A percentile compares a stretch with the other conserved stretches of the same genome.
These are phyloP conservation scores for Nephotettix cincticeps DNA, from an alignment of 1,140 invertebrate genomes.

Conservation along the genomic window DNA sequence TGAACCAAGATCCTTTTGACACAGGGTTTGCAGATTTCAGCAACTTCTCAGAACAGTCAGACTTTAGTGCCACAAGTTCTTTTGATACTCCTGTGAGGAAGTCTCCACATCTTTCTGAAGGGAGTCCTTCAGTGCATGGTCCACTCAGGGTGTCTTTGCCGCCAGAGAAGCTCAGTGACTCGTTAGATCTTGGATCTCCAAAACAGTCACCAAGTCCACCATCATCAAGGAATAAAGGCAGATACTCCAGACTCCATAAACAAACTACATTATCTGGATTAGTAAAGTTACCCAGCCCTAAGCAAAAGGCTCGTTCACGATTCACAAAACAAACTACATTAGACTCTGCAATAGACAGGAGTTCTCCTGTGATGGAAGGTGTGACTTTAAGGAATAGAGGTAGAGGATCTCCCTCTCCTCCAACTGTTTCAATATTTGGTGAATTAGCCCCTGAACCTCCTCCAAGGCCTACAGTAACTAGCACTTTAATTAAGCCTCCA, in stretches of 20 bases:
- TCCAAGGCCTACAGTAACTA: slow-evolving; percentile 58
- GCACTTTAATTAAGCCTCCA: slow-evolving; percentile 65
- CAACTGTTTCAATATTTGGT: slow-evolving; percentile 36
- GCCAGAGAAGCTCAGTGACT: slow-evolving; percentile 54
- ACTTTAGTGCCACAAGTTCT: neutral
- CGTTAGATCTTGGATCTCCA: slow-evolving; percentile 9
- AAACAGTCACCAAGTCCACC: slow-evolving; percentile 34
- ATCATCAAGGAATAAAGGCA: slow-evolving; percentile 34
- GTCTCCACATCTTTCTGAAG: slow-evolving; percentile 18
- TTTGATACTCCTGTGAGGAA: slow-evolving; percentile 20
- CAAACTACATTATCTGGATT: slow-evolving; percentile 36
- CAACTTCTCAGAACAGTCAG: slow-evolving; percentile 32
- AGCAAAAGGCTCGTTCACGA: slow-evolving; percentile 45
- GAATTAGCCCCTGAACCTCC: slow-evolving; percentile 67
- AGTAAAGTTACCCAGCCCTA: slow-evolving; percentile 48
- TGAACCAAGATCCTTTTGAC: slow-evolving; percentile 60
- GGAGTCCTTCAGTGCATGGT: slow-evolving; percentile 48
- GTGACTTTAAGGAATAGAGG: slow-evolving; percentile 33
- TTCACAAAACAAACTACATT: slow-evolving; percentile 37
- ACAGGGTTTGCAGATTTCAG: slow-evolving; percentile 51
- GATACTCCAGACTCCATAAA: slow-evolving; percentile 33
- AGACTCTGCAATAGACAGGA: slow-evolving; percentile 34
- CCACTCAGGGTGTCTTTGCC: slow-evolving; percentile 66
- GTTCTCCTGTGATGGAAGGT: slow-evolving; percentile 37
- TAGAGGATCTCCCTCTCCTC: slow-evolving; percentile 32